Percentiles rank a stretch among this genome's conserved stretches.
These are phyloP conservation scores for Ambastaia sidthimunki DNA, from an alignment of 2,797 vertebrate genomes.

Conservation along the genomic window DNA sequence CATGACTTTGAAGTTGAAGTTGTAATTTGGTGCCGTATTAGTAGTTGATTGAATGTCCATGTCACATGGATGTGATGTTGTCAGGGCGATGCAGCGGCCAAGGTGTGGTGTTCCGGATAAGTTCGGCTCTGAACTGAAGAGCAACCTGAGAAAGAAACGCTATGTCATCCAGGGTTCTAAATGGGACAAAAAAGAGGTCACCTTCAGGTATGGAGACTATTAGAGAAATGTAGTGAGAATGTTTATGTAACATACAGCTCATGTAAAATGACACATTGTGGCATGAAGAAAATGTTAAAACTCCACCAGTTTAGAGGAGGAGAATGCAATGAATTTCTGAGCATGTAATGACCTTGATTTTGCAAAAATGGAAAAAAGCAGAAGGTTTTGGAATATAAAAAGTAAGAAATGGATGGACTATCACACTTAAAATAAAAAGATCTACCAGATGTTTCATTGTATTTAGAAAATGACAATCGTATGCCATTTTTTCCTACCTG, in stretches of 20 bases:
- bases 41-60: neutral
- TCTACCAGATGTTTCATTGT: neutral
- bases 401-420: neutral
- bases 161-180: constrained; percentile 90
- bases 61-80: constrained; percentile 9
- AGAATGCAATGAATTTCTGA: neutral
- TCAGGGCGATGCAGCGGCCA: constrained; percentile 87
- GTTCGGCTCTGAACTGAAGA: constrained; percentile 89
- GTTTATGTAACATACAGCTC: neutral
- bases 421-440: neutral
- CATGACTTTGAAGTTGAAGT: neutral
- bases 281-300: neutral
- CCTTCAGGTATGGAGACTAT: constrained; percentile 81
- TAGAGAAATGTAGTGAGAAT: neutral
- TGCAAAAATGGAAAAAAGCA: neutral
- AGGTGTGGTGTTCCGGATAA: constrained; percentile 92
- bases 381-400: neutral
- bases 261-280: neutral
- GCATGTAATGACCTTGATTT: neutral
- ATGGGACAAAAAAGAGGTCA: constrained; percentile 89
- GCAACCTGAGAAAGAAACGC: constrained; percentile 87
- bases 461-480: neutral
- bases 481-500: neutral
- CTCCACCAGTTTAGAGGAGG: neutral
- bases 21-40: neutral